Evolutionary conservation across 23 tunicate species (phyloP), one percentile per base, ranked within the genome.

Genomic region (Halocynthia roretzi): DNA sequence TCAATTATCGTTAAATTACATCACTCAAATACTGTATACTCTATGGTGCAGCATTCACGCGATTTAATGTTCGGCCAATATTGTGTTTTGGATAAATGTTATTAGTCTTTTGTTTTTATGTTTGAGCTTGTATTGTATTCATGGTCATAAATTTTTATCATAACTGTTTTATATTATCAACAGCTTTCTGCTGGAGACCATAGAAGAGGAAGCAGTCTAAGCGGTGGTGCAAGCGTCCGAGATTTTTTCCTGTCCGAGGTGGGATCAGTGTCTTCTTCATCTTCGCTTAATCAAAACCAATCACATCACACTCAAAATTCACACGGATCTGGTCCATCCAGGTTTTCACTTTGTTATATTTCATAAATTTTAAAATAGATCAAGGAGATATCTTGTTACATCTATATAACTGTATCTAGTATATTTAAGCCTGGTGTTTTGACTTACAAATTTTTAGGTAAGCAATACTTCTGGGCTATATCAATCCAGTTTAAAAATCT

Each of bases 101-200:
- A 31, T 31, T 31, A 31, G 44, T 31, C 44, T 4, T 31, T 31
- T 31, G 4, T 31, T 31, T 31, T 31, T 31, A 31, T 31, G 44
- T 31, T 31, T 31, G 44, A 31, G 44, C 2, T 31, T 4, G 1
- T 31, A 31, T 31, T 31, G 44, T 31, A 31, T 0, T 31, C 44
- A 31, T 31, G 44, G 44, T 31, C 44, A 31, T 31, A 31, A 31
- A 31, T 58, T 58, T 1, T n/a, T 14, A 58, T n/a, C 4, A 58
- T 58, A n/a, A 2, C n/a, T 58, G n/a, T 58, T 58, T 58, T 58
- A 58, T 58, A 58, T 4, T 58, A 58, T 58, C 15, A 57, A 44
- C 83, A 83, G 87, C 53, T 83, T 6, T 78, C 86, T 51, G 22
- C 86, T 71, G 95, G 95, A 15, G 95, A 88, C 57, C 76, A 71